Conservation (phyloP, 2,113 vertebrate species). For the Neopipo cinnamomea region DNA sequence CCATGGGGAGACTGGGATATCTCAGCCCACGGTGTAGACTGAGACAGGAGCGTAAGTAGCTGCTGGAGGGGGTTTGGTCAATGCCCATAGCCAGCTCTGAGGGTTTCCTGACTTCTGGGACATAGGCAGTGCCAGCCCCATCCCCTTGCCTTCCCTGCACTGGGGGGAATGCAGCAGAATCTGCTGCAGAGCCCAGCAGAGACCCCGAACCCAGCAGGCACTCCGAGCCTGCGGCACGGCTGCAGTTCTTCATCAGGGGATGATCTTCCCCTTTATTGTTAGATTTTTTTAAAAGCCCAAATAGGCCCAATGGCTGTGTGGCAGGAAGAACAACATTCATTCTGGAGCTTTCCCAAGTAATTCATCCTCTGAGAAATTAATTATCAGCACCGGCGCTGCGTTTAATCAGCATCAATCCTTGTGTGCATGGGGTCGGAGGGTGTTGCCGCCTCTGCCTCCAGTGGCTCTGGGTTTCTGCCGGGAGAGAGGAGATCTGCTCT, state of each 20-base stretch:
- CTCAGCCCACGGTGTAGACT: neutral
- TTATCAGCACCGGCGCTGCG: neutral
- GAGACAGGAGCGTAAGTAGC: neutral
- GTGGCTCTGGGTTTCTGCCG: neutral
- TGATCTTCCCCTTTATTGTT: neutral
- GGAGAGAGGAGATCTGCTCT: neutral
- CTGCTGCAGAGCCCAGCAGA: neutral
- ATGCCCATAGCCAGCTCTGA: neutral
- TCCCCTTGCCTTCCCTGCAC: neutral
- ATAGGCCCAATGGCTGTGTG: neutral
- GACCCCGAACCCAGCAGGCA: fast-evolving
- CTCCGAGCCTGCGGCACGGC: fast-evolving
- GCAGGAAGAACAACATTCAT: conserved; percentile 4
- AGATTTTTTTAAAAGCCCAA: neutral
- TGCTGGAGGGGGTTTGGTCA: neutral
- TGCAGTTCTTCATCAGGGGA: fast-evolving
- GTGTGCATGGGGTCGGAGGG: neutral
- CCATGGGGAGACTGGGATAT: neutral
- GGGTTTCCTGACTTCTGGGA: neutral
- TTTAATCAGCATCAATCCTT: conserved; percentile 33
- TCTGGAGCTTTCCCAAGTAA: conserved; percentile 15
- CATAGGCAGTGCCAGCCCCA: fast-evolving
- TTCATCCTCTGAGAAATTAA: conserved; percentile 56
- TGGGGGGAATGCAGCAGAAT: no score
- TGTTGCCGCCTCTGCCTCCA: neutral